Evolutionary conservation across 2,797 vertebrate species (phyloP), one percentile per base, ranked within the genome.

Genomic region (Ibycter americanus): DNA sequence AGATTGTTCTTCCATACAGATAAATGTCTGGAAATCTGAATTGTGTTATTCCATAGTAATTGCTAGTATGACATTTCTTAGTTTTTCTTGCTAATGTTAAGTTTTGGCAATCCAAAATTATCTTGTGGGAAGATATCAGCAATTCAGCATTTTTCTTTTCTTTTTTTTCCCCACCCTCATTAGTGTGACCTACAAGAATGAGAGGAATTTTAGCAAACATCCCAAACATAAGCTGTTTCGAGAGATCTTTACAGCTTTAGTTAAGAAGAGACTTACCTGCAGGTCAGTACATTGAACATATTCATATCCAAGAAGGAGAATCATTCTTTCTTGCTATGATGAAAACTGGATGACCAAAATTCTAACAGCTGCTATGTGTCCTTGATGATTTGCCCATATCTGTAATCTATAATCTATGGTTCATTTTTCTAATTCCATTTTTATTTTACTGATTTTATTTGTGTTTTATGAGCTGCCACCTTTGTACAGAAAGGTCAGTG

Each of bases 181-280:
- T 93, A 99, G 98, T 65, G 67, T 98, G 90, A 98, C 97, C 78
- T 99, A 99, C 96, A 98, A 97, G 97, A 99, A 99, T 92, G 98
- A 99, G 93, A 99, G 99, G 96, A 98, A 98, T 97, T 99, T 99
- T 97, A 99, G 98, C 94, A 97, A 97, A 70, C 98, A 99, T 85
- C 98, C 98, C 1, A 97, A 98, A 70, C 96, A 93, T 31, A 97
- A 96, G 52, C 87, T 99, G n/a, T 99, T 99, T 98, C 97, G 98
- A 36, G 97, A 98, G 46, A 98, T 99, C 91, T 98, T 99, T 67
- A 95, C 77, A 12, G 97, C 98, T 85, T 97, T 99, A 97, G 97
- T 99, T 88, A 99, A 98, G 96, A 99, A 99, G 89, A 98, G 99
- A 92, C 98, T 99, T 83, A 96, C 65, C 66, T 99, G 98, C 99